phyloP scores from a whole-genome alignment of 2,797 vertebrate species.

The Myiotriccus ornatus region DNA sequence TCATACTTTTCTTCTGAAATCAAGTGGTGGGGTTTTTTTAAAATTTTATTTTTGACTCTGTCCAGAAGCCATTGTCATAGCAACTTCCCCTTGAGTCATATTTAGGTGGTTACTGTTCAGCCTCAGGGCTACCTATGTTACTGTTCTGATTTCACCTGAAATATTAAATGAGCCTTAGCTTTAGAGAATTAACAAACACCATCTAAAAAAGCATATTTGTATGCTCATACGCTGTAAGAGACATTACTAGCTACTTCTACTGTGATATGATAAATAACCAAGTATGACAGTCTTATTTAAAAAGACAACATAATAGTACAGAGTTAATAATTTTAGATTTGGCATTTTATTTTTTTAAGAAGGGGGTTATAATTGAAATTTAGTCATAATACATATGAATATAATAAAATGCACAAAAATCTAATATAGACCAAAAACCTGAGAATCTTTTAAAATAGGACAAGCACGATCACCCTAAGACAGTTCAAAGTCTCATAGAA shows the following conservation, averaged over 20 bases:
- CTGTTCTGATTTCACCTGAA: constrained; percentile 1
- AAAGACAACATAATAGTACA: background rate
- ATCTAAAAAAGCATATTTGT: background rate
- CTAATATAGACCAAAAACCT: background rate
- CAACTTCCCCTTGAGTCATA: background rate
- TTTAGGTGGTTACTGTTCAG: background rate
- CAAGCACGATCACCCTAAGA: background rate
- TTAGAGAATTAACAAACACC: background rate
- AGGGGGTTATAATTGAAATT: background rate
- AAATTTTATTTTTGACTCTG: background rate
- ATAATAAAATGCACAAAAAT: background rate
- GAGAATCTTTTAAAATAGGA: background rate
- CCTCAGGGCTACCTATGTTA: background rate
- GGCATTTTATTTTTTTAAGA: background rate
- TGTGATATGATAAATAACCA: background rate
- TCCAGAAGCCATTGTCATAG: constrained; percentile 25
- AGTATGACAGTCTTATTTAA: background rate
- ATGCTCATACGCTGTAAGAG: background rate
- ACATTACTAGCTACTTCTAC: background rate
- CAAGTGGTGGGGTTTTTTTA: background rate
- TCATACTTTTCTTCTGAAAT: background rate
- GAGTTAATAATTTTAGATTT: background rate
- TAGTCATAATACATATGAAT: background rate
- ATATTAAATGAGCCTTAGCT: background rate
- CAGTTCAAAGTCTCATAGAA: background rate